Evolutionary conservation across 2,797 vertebrate species (phyloP), one percentile per base, ranked within the genome.

Genomic region (Thripadectes ignobilis): DNA sequence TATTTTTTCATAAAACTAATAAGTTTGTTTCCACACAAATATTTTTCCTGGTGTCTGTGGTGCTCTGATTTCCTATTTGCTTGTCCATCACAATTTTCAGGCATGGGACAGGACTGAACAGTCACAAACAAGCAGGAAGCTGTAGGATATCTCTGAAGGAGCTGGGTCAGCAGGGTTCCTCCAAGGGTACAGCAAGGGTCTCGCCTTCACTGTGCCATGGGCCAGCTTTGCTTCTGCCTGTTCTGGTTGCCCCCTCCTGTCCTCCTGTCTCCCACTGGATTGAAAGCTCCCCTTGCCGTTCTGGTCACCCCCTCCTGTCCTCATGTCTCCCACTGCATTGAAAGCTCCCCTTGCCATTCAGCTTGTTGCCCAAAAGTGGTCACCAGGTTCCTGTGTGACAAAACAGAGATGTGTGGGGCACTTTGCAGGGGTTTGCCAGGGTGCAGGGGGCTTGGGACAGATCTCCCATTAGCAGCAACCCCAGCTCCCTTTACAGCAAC

Each of bases 21-120:
- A 59, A 39, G 71, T 39, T 81, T 72, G 11, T 92, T 93, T 84
- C 57, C 69, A 92, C 72, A 76, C 39, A 80, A 78, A 51, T 41
- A 9, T 39, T 22, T 86, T 89, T 71, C 43, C 74, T 62, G 49
- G 48, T 88, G 78, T 57, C 30, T 57, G 39, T 75, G 57, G 32
- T 77, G 74, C 55, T 88, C 55, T 88, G n/a, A 21, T 86, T 81
- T 76, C 41, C 77, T 27, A 6, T 66, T 57, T 67, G 58, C 20
- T 72, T 7, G 1, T 55, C 58, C 73, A 41, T 73, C 80, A 72
- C 24, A 36, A 36, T 88, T 88, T 83, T 67, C 21, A 75, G 63
- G 27, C 20, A 4, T 8, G 23, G 8, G 2, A 1, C 41, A 69
- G 85, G 65, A 34, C 12, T 48, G 52, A 68, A 68, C 29, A 27